A percentile compares a stretch with the other conserved stretches of the same genome.
Evolutionary conservation across 2,113 vertebrate genomes (phyloP).

Genomic region (Gobiocypris rarus): DNA sequence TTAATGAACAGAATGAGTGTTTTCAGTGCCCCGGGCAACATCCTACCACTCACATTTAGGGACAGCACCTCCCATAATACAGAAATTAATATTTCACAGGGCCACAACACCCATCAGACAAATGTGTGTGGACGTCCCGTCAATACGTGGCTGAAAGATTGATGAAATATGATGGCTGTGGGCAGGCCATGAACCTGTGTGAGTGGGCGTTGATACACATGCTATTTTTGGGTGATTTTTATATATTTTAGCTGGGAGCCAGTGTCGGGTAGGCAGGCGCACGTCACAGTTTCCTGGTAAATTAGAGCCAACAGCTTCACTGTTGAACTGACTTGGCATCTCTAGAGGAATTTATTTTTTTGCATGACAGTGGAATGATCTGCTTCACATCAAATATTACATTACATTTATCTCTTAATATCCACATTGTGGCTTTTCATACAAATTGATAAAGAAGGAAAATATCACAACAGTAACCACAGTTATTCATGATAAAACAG

Average conservation of each 20-base stretch:
- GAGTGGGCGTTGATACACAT: constrained; percentile 65
- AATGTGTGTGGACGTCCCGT: constrained; percentile 76
- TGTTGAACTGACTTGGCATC: constrained; percentile 39
- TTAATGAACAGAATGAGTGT: constrained; percentile 67
- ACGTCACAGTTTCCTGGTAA: constrained; percentile 55
- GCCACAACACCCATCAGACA: constrained; percentile 67
- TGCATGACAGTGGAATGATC: constrained; percentile 37
- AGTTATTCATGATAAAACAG: neutral
- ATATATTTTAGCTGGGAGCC: constrained; percentile 63
- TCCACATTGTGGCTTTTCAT: neutral
- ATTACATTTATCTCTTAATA: neutral
- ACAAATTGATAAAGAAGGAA: neutral
- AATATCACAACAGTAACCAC: neutral
- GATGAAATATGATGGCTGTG: constrained; percentile 73
- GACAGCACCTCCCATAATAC: constrained; percentile 64
- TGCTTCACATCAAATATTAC: constrained; percentile 5
- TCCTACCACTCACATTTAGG: constrained; percentile 51
- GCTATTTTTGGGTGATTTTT: constrained; percentile 70
- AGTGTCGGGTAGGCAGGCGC: constrained; percentile 46
- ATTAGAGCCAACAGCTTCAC: constrained; percentile 56
- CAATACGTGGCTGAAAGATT: constrained; percentile 78
- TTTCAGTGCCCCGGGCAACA: constrained; percentile 65
- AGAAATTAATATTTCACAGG: constrained; percentile 76
- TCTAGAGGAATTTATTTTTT: constrained; percentile 30
- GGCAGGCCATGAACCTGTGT: constrained; percentile 68